Evolutionary conservation across 2,113 vertebrate species (phyloP).

Genomic region (Hemicordylus capensis): DNA sequence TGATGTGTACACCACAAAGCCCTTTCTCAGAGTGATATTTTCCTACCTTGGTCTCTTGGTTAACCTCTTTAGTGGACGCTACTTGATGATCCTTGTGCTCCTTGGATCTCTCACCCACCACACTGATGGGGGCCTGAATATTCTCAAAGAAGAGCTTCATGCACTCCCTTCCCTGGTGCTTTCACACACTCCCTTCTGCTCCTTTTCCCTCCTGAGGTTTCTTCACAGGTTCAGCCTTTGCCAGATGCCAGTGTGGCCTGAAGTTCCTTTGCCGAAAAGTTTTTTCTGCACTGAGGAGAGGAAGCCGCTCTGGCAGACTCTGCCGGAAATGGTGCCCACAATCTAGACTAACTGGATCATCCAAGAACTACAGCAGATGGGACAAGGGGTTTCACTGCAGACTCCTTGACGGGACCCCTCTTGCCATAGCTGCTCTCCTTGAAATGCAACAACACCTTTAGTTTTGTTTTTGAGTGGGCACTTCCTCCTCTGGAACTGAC

Average conservation of each 20-base stretch:
- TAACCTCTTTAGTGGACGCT: background rate
- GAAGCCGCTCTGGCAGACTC: background rate
- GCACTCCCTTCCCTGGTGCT: background rate
- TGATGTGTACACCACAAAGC: no score
- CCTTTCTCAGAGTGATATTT: no score
- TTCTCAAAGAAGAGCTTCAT: background rate
- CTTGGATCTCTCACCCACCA: background rate
- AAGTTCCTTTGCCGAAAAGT: background rate
- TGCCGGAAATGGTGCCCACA: no score
- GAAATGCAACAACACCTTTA: background rate
- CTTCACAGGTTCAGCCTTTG: no score
- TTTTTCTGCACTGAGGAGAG: background rate
- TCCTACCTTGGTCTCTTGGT: background rate
- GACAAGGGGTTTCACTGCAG: background rate
- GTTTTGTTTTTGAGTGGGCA: no score
- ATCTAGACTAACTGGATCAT: background rate
- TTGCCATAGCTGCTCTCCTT: background rate
- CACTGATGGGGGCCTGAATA: background rate
- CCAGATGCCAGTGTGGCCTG: background rate
- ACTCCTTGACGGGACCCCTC: background rate
- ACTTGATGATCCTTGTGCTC: background rate
- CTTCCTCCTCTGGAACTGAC: no score
- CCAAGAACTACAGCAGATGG: background rate
- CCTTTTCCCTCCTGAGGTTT: no score
- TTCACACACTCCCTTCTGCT: background rate